Base-by-base conservation (phyloP, 2,113 vertebrate species). In the Aplodontia rufa region DNA sequence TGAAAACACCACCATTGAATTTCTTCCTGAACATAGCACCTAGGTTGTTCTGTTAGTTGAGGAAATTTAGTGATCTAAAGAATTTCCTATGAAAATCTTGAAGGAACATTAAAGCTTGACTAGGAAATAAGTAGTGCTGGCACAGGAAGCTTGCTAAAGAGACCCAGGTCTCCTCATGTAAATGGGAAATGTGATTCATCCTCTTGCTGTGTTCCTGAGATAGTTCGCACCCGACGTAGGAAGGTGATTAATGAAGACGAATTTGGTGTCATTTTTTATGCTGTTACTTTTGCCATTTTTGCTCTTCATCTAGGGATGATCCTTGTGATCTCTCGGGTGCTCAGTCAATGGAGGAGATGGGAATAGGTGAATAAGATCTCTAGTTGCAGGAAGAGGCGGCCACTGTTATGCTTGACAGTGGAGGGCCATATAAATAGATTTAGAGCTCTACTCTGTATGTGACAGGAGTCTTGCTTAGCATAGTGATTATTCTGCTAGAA, bases 191-290 rank as follows among this genome's bases (percentile, higher is more conserved):
- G 1, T 51, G 91, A 95, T 71, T 96, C 87, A 88, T 72, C 47
- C 66, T 80, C 13, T 14, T 1, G 19, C 42, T 78, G 4, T 91
- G 79, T 92, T 45, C 68, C 53, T 91, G 53, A 89, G 82, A 79
- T 2, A 5, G 24, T 80, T 94, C 89, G 87, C 64, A 74, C 68
- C 26, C 13, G 75, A 55, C 35, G 16, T 32, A 45, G 72, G 62
- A 89, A 60, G 68, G 51, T 93, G 74, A 83, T 89, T 66, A 76
- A 93, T 71, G 69, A 92, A 90, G 74, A 87, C 37, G 9, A 40
- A 88, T 60, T 90, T 93, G 53, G 66, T 74, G n/a, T 91, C 11
- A 0, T 79, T 87, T 92, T 81, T 94, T 32, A 14, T 80, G 83
- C 51, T 76, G 35, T 71, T 94, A 6, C 8, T 28, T 74, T 93